These are phyloP conservation scores for Pristionchus fissidentatus DNA, from an alignment of 2,888 invertebrate genomes.

Conservation along the genomic window DNA sequence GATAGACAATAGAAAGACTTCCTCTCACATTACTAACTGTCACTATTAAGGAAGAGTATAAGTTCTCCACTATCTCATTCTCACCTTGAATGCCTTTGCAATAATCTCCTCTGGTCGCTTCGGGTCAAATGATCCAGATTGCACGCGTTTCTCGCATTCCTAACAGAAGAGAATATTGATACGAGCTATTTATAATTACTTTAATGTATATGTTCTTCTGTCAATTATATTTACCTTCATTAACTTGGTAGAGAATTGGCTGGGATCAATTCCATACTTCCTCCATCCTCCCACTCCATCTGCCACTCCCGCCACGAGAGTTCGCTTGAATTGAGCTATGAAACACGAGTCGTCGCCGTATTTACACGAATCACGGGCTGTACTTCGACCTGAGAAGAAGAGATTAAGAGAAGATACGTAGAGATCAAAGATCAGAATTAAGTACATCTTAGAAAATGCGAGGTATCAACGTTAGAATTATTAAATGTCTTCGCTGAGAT, in stretches of 20 bases:
- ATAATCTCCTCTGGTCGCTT: slow-evolving; percentile 70
- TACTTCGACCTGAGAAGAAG: slow-evolving; percentile 62
- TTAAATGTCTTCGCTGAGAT: no score
- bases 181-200: slow-evolving; percentile 83
- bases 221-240: slow-evolving; percentile 81
- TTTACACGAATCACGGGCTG: slow-evolving; percentile 82
- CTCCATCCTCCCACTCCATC: slow-evolving; percentile 99
- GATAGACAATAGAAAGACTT: no score
- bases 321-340: slow-evolving; percentile 83
- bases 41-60: no score
- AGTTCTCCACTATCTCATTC: no score
- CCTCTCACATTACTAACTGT: no score
- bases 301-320: slow-evolving; percentile 96
- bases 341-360: slow-evolving; percentile 99
- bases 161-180: slow-evolving; percentile 76
- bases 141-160: slow-evolving; percentile 77
- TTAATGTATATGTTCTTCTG: neutral
- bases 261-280: slow-evolving; percentile 96
- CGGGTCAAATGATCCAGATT: slow-evolving; percentile 86
- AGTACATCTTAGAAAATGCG: neutral
- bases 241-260: slow-evolving; percentile 92
- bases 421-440: slow-evolving; percentile 20
- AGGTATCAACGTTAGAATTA: neutral
- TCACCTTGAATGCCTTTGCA: slow-evolving; percentile 66
- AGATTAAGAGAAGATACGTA: neutral